Evolutionary conservation across 1,140 invertebrate genomes (phyloP).

Genomic region (Pseudomyrmex concolor): DNA sequence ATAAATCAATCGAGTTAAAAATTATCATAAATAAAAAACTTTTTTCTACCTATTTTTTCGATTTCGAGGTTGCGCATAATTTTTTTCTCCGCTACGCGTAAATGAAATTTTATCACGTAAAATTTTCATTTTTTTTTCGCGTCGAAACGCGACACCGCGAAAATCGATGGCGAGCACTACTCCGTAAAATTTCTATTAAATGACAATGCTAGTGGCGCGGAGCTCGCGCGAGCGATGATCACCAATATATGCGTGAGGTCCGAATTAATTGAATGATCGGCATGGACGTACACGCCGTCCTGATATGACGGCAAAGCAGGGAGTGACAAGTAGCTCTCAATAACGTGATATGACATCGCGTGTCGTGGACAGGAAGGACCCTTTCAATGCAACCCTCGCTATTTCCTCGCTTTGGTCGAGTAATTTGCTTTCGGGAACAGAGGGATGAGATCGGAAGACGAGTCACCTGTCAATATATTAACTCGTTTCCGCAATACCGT

Average conservation of each 20-base stretch:
- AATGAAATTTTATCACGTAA: neutral
- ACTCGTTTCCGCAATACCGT: slow-evolving; percentile 68
- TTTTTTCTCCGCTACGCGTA: too few relatives aligned
- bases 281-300: slow-evolving; percentile 70
- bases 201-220: slow-evolving; percentile 56
- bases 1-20: too few relatives aligned
- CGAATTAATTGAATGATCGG: slow-evolving; percentile 79
- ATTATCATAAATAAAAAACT: too few relatives aligned
- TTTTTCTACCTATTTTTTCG: too few relatives aligned
- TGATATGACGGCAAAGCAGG: slow-evolving; percentile 70
- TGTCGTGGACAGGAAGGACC: slow-evolving; percentile 80
- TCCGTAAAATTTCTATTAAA: slow-evolving; percentile 58
- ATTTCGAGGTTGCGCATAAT: too few relatives aligned
- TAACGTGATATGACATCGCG: slow-evolving; percentile 78
- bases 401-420: slow-evolving; percentile 74
- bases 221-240: slow-evolving; percentile 62
- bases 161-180: slow-evolving; percentile 28
- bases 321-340: slow-evolving; percentile 80
- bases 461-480: slow-evolving; percentile 72
- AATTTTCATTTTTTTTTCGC: neutral
- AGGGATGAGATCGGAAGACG: slow-evolving; percentile 66
- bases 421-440: slow-evolving; percentile 70
- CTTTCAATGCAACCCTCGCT: slow-evolving; percentile 75
- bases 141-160: slow-evolving; percentile 5
- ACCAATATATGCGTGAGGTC: slow-evolving; percentile 67